Evolutionary conservation across 2,888 invertebrate genomes (phyloP).

Genomic region (Lomographa bimaculata): DNA sequence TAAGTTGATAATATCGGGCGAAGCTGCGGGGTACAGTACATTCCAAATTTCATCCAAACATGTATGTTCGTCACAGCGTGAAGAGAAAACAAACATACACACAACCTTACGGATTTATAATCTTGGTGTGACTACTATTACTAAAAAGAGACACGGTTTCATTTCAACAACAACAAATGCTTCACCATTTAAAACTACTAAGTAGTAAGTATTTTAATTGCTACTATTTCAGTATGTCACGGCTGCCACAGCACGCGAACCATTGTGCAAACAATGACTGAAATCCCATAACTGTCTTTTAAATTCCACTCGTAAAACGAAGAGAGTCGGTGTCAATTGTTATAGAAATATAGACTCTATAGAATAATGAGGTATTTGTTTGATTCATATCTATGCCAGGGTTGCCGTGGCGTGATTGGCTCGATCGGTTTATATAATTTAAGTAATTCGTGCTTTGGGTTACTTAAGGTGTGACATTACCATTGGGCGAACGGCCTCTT

Average conservation of each 20-base stretch:
- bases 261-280: conserved; percentile 24
- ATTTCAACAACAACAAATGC: too few relatives aligned
- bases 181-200: too few relatives aligned
- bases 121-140: too few relatives aligned
- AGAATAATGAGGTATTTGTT: conserved; percentile 15
- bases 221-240: conserved; percentile 27
- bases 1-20: too few relatives aligned
- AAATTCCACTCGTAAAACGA: conserved; percentile 15
- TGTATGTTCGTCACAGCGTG: too few relatives aligned
- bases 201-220: conserved; percentile 1
- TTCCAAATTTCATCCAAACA: too few relatives aligned
- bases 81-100: too few relatives aligned
- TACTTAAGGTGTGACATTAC: too few relatives aligned
- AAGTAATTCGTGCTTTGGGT: conserved; percentile 12
- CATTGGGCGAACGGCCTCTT: too few relatives aligned
- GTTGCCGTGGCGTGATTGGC: conserved; percentile 26
- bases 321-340: conserved; percentile 10
- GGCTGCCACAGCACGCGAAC: conserved; percentile 30
- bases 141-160: too few relatives aligned
- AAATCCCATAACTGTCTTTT: conserved; percentile 18
- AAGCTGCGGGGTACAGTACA: too few relatives aligned
- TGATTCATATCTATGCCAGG: conserved; percentile 40
- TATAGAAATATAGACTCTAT: conserved; percentile 24
- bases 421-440: conserved; percentile 30
- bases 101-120: too few relatives aligned